Conservation (phyloP, 2,797 vertebrate genomes). For the Melanotaenia pygmaea region DNA sequence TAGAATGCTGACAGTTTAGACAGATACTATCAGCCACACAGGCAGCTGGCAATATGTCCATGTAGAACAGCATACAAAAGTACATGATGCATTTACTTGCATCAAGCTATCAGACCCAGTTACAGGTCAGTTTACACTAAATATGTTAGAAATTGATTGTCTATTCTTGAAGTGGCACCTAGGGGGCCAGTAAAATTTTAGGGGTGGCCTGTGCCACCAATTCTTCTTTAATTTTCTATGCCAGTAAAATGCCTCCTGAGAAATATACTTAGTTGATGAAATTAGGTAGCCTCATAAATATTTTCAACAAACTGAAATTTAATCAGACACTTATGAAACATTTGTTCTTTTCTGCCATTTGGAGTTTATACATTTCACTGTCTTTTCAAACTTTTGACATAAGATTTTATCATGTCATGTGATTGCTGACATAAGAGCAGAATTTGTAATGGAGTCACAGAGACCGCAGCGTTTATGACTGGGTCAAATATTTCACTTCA, state of each 20-base stretch:
- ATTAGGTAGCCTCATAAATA: not conserved
- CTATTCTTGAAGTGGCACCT: too few species aligned
- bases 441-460: conserved; percentile 16
- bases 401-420: not conserved
- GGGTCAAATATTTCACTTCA: conserved; percentile 56
- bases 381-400: not conserved
- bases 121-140: too few species aligned
- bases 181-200: too few species aligned
- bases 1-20: not conserved
- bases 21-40: not conserved
- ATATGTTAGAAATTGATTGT: too few species aligned
- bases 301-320: not conserved
- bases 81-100: not conserved
- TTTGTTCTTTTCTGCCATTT: too few species aligned
- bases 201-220: too few species aligned
- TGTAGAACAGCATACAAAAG: not conserved
- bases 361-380: not conserved
- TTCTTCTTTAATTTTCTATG: not conserved
- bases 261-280: not conserved
- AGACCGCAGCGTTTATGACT: conserved; percentile 25
- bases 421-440: conserved; percentile 12
- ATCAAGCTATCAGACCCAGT: not conserved
- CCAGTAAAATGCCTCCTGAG: not conserved
- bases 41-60: not conserved
- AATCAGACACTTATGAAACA: conserved; percentile 2